phyloP scores from a whole-genome alignment of 2,113 vertebrate species.

The Lathamus discolor region DNA sequence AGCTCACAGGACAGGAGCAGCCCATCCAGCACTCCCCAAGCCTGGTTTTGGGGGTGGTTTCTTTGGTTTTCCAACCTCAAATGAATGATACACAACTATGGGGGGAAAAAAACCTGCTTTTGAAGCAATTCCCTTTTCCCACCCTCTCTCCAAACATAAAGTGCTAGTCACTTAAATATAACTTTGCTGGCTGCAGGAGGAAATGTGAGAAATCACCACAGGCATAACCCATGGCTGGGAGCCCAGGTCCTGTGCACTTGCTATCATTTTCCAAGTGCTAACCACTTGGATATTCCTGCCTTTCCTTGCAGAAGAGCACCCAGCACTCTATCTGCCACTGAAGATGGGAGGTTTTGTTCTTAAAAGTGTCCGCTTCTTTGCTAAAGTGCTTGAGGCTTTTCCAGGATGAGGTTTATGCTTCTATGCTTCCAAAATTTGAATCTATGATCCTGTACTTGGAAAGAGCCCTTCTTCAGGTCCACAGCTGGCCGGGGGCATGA shows the following conservation, averaged over 20 bases:
- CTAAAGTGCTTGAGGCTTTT: not conserved
- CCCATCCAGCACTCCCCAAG: not conserved
- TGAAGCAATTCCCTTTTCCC: not conserved
- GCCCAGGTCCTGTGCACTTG: not conserved
- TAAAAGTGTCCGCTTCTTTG: not conserved
- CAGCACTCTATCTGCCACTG: not conserved
- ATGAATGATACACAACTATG: fast-evolving
- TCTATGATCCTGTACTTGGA: too few species aligned
- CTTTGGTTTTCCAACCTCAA: not conserved
- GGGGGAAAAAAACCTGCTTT: fast-evolving
- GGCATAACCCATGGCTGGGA: not conserved
- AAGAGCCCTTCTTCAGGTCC: not conserved
- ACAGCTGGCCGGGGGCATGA: not conserved
- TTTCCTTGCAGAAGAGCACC: not conserved
- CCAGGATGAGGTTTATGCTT: not conserved
- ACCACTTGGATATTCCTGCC: not conserved
- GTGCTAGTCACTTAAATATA: not conserved
- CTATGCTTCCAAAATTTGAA: not conserved
- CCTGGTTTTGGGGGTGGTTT: not conserved
- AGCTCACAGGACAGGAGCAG: not conserved
- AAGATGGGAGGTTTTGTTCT: not conserved
- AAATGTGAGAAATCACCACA: not conserved
- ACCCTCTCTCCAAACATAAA: not conserved
- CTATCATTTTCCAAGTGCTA: fast-evolving
- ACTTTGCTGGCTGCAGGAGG: not conserved